phyloP scores from a whole-genome alignment of 2,113 vertebrate species.

The Halcyon senegalensis region DNA sequence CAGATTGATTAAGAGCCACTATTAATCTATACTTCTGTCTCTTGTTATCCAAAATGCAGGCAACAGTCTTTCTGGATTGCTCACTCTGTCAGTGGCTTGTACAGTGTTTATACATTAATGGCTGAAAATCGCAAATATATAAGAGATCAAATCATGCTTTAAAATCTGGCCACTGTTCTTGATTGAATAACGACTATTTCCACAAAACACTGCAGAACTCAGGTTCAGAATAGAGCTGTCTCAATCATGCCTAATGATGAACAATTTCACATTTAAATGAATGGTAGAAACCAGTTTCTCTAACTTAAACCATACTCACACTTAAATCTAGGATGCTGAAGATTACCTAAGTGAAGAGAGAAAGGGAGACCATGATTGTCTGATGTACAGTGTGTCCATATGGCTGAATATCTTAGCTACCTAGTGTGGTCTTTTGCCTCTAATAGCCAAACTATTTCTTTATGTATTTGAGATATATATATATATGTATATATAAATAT shows the following conservation, averaged over 20 bases:
- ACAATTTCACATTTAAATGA: not conserved
- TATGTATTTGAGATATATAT: not conserved
- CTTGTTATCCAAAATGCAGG: not conserved
- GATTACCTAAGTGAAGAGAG: not conserved
- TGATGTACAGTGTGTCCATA: not conserved
- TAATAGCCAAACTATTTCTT: not conserved
- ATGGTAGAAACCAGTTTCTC: not conserved
- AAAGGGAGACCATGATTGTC: not conserved
- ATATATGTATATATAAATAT: too few relatives aligned
- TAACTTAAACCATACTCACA: not conserved
- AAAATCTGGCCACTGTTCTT: not conserved
- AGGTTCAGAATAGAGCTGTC: not conserved
- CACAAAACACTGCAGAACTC: not conserved
- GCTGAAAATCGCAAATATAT: not conserved
- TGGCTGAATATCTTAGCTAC: not conserved
- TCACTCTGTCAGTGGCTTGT: not conserved
- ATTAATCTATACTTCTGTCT: conserved; percentile 1
- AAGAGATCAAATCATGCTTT: not conserved
- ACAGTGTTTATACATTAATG: not conserved
- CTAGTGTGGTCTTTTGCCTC: not conserved
- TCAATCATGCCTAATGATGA: not conserved
- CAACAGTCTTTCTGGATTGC: not conserved
- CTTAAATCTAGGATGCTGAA: not conserved
- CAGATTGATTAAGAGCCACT: conserved; percentile 24
- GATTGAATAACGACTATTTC: not conserved